Base-by-base conservation (phyloP, 2,797 vertebrate species). In the Eutrigla gurnardus region DNA sequence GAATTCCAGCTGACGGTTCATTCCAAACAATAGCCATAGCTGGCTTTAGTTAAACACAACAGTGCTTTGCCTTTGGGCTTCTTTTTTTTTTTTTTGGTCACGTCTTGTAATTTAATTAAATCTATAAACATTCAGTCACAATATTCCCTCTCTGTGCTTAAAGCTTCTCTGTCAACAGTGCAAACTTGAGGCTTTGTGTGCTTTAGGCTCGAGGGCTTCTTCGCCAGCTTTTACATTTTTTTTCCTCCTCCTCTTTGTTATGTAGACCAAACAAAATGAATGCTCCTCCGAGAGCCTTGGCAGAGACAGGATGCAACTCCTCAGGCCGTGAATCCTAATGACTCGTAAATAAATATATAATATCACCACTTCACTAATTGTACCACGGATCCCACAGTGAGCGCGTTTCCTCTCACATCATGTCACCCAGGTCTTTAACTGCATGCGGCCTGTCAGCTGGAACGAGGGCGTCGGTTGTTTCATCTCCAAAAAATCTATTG, bases 291-390 rank as follows among this genome's bases (percentile, higher is more conserved):
- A 86, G 90, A 90, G 83, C 18, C 53, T 70, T 68, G 66, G 86
- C 75, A 80, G 81, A 76, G 87, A 84, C 82, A 83, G 84, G 77
- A 87, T 89, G 90, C 61, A 70, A 75, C 83, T 89, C 91, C 90
- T 81, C 82, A 5, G 91, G 93, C 82, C 75, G 66, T 87, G 89
- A 86, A 88, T 92, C 88, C 86, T 94, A 94, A 94, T 94, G 92
- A 94, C 89, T 91, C 62, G 61, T 87, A 92, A 93, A 94, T 93
- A 94, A 95, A 94, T 94, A 93, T 93, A 94, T 92, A 93, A 93
- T 85, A 78, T 89, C 84, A 82, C 88, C 88, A 89, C 86, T 89
- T 91, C 86, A 92, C 94, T 95, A 94, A 93, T 92, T 92, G 91
- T 82, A 87, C 46, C 71, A 68, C 49, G 81, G 82, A 84, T 86